Percentiles rank a stretch among this genome's conserved stretches.
These are phyloP conservation scores for Ophion costatus DNA, from an alignment of 2,888 invertebrate species.

Conservation along the genomic window DNA sequence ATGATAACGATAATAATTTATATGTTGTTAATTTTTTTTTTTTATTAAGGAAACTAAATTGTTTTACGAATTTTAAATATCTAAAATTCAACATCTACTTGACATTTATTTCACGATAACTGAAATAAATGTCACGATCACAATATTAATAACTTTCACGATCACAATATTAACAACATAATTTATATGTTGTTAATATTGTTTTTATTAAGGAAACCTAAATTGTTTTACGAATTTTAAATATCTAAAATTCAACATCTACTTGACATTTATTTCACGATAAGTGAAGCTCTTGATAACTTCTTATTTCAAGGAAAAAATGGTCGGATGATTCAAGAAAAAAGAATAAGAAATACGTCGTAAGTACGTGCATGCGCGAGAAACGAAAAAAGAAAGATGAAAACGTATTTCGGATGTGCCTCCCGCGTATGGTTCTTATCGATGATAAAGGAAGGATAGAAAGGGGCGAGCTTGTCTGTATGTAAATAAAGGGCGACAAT, in stretches of 20 bases:
- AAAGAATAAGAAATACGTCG: too few species aligned
- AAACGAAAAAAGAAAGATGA: background rate
- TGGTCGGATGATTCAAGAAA: background rate
- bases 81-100: background rate
- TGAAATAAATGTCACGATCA: too few species aligned
- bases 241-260: background rate
- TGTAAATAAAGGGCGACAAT: constrained; percentile 51
- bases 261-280: too few species aligned
- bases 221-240: background rate
- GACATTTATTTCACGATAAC: too few species aligned
- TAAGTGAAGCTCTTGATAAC: too few species aligned
- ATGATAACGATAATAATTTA: background rate
- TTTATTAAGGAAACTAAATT: too few species aligned
- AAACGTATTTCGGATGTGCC: background rate
- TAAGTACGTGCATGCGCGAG: background rate
- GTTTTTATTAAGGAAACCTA: too few species aligned
- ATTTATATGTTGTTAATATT: background rate
- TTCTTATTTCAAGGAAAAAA: too few species aligned
- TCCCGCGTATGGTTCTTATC: constrained; percentile 17
- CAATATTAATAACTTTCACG: too few species aligned
- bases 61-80: background rate
- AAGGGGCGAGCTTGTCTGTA: constrained; percentile 45
- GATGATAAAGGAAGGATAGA: constrained; percentile 2
- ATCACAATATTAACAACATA: too few species aligned
- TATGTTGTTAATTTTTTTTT: too few species aligned